Evolutionary conservation across 35 echinoderm and acorn worm species (phyloP).

Genomic region (Acanthaster planci): DNA sequence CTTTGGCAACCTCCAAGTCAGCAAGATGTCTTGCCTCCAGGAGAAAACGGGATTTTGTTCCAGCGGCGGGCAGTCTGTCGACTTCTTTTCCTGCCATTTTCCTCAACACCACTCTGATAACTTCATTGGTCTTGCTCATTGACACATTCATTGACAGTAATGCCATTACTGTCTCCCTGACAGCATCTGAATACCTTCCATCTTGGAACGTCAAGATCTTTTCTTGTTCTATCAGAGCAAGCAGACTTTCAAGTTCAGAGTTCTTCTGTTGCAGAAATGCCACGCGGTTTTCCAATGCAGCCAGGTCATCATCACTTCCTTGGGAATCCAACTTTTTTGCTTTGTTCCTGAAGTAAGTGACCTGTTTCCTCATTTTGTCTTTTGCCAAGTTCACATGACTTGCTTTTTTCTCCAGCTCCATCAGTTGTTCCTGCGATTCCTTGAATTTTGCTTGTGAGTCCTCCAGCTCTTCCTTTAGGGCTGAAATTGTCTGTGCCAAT

Average conservation of each 20-base stretch:
- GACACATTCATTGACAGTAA: conserved; percentile 46
- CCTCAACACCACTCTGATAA: conserved; percentile 34
- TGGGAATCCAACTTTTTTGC: not conserved
- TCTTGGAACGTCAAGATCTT: conserved; percentile 9
- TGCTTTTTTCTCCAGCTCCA: not conserved
- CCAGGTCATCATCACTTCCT: not conserved
- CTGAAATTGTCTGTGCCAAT: not conserved
- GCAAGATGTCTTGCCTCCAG: conserved; percentile 52
- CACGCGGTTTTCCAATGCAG: not conserved
- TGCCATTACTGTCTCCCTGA: conserved; percentile 43
- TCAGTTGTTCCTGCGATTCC: not conserved
- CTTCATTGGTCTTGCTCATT: conserved; percentile 32
- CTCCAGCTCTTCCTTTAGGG: not conserved
- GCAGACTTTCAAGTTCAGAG: not conserved
- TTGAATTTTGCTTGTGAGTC: not conserved
- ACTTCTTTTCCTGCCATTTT: conserved; percentile 40
- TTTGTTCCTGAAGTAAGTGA: not conserved
- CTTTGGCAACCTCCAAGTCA: conserved; percentile 43
- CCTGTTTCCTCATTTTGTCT: not conserved
- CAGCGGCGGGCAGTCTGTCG: conserved; percentile 16
- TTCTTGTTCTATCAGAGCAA: not conserved
- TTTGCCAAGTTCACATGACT: too few species aligned
- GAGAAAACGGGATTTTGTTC: conserved; percentile 6
- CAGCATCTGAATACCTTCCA: conserved; percentile 40
- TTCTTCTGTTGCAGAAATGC: not conserved